Evolutionary conservation across 2,797 vertebrate genomes (phyloP), one percentile per base, ranked within the genome.

Genomic region (Crocodylus rhombifer): DNA sequence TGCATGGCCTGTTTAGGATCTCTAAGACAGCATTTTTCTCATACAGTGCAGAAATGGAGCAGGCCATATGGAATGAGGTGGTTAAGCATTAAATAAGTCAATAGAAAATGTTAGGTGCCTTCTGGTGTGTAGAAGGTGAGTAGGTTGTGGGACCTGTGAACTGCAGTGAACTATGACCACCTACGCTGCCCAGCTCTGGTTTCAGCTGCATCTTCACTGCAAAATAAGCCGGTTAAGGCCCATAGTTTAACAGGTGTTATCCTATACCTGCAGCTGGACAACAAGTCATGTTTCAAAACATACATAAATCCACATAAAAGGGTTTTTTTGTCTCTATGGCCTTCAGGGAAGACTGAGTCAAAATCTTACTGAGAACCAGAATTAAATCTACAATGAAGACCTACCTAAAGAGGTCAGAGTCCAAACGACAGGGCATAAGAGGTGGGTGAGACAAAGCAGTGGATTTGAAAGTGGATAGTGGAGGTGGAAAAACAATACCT

Each of bases 71-170:
- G 80, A 83, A 55, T 7, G 71, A 51, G 42, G 42, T 51, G 42
- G 42, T 51, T n/a, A 75, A 79, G 57, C 7, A 36, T 4, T 9
- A 33, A 83, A 91, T 12, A 1, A 5, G 4, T 25, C 18, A 23
- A 28, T 30, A 0, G 57, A 61, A 73, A 85, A 1, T 3, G 6
- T 25, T 15, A 61, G n/a, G 4, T 51, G 42, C 10, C 13, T 4
- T 69, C 13, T 33, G 25, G 17, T 4, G 14, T 28, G 55, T 2
- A 10, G 14, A 5, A 60, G 0, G 5, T 26, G 62, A 77, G 25
- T 25, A 62, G 10, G 80, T 17, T 90, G 30, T 30, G 26, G 5
- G 14, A 3, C 1, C 1, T 1, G 42, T 51, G 42, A 51, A 51
- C 42, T 51, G 42, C 42, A 51, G 42, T 51, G 42, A 51, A 51